phyloP scores from a whole-genome alignment of 2,797 vertebrate species.

The Hoplostethus mediterraneus region DNA sequence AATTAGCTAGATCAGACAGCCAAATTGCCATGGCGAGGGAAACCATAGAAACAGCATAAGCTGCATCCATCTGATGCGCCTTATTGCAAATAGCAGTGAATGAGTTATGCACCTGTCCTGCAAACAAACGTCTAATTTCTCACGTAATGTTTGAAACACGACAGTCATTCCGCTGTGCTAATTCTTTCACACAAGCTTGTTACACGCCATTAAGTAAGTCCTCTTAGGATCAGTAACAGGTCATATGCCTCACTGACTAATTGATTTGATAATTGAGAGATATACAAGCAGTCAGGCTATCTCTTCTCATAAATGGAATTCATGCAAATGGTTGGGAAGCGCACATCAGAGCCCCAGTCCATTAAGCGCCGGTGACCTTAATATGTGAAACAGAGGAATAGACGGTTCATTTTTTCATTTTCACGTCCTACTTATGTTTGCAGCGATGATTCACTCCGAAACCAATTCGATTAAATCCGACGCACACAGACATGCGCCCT shows the following conservation, averaged over 20 bases:
- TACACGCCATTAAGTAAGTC: conserved; percentile 41
- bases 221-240: conserved; percentile 43
- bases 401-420: conserved; percentile 31
- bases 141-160: conserved; percentile 8
- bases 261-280: conserved; percentile 56
- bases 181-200: conserved; percentile 7
- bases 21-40: neutral
- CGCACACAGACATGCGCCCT: neutral
- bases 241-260: conserved; percentile 38
- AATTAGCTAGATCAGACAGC: conserved; percentile 19
- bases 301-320: conserved; percentile 18
- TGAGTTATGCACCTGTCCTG: neutral
- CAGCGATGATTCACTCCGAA: conserved; percentile 36
- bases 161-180: conserved; percentile 5
- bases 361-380: conserved; percentile 34
- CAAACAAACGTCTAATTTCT: conserved; percentile 12
- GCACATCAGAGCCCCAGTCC: conserved; percentile 11
- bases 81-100: conserved; percentile 6
- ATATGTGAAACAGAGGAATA: conserved; percentile 29
- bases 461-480: conserved; percentile 30
- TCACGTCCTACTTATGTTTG: conserved; percentile 24
- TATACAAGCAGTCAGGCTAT: conserved; percentile 15
- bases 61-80: conserved; percentile 2
- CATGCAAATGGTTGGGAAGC: conserved; percentile 26
- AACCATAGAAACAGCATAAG: conserved; percentile 10